These are phyloP conservation scores for Calephelis nemesis DNA, from an alignment of 1,140 invertebrate genomes.

Conservation along the genomic window DNA sequence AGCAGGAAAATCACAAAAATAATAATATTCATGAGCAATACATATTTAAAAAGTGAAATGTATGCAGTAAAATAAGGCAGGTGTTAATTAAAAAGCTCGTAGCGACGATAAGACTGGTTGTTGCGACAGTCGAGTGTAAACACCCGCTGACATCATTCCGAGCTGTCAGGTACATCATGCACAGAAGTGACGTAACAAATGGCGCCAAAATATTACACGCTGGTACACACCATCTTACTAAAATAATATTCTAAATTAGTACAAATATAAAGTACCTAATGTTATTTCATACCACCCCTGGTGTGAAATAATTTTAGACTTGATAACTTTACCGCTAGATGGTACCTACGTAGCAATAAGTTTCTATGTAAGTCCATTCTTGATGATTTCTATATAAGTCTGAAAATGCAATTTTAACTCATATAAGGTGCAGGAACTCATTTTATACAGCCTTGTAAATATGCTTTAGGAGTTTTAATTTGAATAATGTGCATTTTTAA, in stretches of 20 bases:
- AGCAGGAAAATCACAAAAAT: too few relatives aligned
- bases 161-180: neutral
- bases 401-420: slow-evolving; percentile 4
- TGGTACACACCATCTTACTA: neutral
- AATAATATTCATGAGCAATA: too few relatives aligned
- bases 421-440: slow-evolving; percentile 3
- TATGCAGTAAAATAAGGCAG: too few relatives aligned
- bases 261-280: neutral
- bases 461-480: neutral
- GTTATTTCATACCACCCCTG: too few relatives aligned
- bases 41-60: too few relatives aligned
- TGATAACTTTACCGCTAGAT: neutral
- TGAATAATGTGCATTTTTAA: neutral
- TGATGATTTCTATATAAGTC: slow-evolving; percentile 1
- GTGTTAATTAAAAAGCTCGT: neutral
- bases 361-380: neutral
- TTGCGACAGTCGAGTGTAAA: slow-evolving; percentile 1
- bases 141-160: slow-evolving; percentile 1
- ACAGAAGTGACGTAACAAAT: too few relatives aligned
- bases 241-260: neutral
- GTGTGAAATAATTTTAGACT: neutral
- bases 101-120: neutral
- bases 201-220: too few relatives aligned
- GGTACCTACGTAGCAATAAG: neutral
- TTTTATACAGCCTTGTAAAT: slow-evolving; percentile 8